These are phyloP conservation scores for Digitonthophagus gazella DNA, from an alignment of 2,888 invertebrate genomes.

Conservation along the genomic window DNA sequence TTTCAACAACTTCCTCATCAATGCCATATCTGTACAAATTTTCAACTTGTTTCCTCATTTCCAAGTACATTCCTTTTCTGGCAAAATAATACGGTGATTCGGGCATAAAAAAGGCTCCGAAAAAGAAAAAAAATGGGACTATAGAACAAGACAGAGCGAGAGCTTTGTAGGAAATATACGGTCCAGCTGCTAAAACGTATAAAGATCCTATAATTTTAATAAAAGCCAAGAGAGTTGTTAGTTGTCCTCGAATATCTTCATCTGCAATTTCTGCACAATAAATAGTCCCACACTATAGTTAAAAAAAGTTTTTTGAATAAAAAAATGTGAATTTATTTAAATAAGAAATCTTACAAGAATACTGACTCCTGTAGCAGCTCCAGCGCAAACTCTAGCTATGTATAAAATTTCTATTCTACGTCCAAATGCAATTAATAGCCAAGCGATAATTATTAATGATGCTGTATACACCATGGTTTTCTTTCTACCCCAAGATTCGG, in stretches of 20 bases:
- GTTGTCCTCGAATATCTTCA: conserved; percentile 53
- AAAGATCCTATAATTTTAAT: conserved; percentile 48
- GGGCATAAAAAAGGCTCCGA: conserved; percentile 49
- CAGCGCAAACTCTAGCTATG: conserved; percentile 63
- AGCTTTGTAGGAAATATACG: conserved; percentile 45
- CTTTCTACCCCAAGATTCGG: conserved; percentile 58
- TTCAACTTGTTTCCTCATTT: conserved; percentile 41
- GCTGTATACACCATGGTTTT: conserved; percentile 55
- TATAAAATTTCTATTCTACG: conserved; percentile 54
- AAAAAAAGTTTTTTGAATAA: conserved; percentile 2
- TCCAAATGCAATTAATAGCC: conserved; percentile 44
- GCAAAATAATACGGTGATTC: conserved; percentile 53
- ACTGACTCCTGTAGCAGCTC: conserved; percentile 66
- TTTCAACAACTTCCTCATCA: conserved; percentile 40
- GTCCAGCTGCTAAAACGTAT: conserved; percentile 46
- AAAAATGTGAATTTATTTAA: not conserved
- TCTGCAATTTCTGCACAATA: conserved; percentile 50
- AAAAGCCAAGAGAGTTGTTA: conserved; percentile 41
- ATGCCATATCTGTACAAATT: conserved; percentile 45
- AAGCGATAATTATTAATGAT: conserved; percentile 56
- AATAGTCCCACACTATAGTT: conserved; percentile 47
- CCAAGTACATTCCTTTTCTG: conserved; percentile 43
- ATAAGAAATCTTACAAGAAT: not conserved
- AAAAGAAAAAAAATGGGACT: conserved; percentile 47
- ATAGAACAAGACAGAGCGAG: conserved; percentile 43